phyloP scores from a whole-genome alignment of 2,888 invertebrate species.

The Torymus aiolomorphi region DNA sequence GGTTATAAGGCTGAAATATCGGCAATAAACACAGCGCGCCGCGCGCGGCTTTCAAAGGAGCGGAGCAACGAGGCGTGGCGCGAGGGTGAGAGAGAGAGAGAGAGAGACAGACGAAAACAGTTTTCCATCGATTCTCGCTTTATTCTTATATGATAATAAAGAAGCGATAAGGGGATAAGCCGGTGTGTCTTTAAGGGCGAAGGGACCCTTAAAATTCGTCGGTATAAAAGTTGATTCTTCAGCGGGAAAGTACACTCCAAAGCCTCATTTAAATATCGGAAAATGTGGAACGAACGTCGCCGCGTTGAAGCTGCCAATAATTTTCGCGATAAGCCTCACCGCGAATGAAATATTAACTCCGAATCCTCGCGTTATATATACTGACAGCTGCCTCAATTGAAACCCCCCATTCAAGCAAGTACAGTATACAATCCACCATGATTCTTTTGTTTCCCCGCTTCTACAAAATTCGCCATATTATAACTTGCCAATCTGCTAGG shows the following conservation, averaged over 20 bases:
- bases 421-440: too few species aligned
- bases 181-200: neutral
- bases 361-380: too few species aligned
- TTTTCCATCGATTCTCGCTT: constrained; percentile 50
- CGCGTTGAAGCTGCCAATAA: too few species aligned
- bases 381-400: too few species aligned
- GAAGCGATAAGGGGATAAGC: constrained; percentile 17
- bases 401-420: too few species aligned
- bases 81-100: neutral
- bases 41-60: constrained; percentile 25
- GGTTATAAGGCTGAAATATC: constrained; percentile 50
- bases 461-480: too few species aligned
- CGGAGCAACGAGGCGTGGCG: too few species aligned
- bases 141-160: constrained; percentile 39
- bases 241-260: neutral
- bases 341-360: too few species aligned
- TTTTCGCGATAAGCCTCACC: too few species aligned
- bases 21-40: constrained; percentile 31
- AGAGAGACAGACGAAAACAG: constrained; percentile 5
- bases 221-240: neutral
- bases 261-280: constrained; percentile 3
- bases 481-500: too few species aligned
- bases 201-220: constrained; percentile 9
- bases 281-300: neutral
- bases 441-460: too few species aligned